Evolutionary conservation across 1,140 invertebrate species (phyloP).

Genomic region (Muscidifurax raptorellus): DNA sequence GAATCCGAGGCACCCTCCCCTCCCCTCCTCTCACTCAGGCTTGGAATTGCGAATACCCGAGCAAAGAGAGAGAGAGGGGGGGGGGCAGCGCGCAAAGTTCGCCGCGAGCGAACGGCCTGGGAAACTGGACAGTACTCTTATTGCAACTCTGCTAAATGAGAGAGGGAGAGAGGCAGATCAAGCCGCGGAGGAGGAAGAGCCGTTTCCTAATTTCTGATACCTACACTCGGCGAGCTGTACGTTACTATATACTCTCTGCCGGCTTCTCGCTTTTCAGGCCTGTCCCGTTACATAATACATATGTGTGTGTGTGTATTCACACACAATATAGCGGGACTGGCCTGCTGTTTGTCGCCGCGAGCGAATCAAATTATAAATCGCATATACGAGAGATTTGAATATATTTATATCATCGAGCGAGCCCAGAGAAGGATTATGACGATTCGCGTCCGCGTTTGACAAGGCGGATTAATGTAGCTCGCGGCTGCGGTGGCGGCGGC

Average conservation of each 20-base stretch:
- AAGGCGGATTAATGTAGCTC: constrained; percentile 49
- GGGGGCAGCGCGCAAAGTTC: constrained; percentile 45
- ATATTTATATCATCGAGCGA: constrained; percentile 53
- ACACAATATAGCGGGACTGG: constrained; percentile 45
- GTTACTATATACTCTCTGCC: not conserved
- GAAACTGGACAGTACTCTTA: constrained; percentile 63
- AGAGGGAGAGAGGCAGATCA: constrained; percentile 41
- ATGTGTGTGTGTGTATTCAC: too few species aligned
- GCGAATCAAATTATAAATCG: constrained; percentile 26
- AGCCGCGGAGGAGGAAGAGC: constrained; percentile 27
- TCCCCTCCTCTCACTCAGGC: constrained; percentile 33
- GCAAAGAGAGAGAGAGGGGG: constrained; percentile 22
- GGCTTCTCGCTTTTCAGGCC: not conserved
- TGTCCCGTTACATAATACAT: too few species aligned
- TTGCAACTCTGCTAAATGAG: constrained; percentile 63
- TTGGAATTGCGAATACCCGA: constrained; percentile 44
- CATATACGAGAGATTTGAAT: constrained; percentile 15
- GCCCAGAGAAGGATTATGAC: constrained; percentile 28
- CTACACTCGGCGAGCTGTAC: constrained; percentile 50
- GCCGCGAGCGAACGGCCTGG: constrained; percentile 35
- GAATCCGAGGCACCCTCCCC: constrained; percentile 67
- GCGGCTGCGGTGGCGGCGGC: not conserved
- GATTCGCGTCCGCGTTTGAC: constrained; percentile 24
- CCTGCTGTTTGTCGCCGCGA: constrained; percentile 8
- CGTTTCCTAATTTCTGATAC: constrained; percentile 61